Conservation (phyloP, 2,888 invertebrate species). For the Apocheima hispidaria region DNA sequence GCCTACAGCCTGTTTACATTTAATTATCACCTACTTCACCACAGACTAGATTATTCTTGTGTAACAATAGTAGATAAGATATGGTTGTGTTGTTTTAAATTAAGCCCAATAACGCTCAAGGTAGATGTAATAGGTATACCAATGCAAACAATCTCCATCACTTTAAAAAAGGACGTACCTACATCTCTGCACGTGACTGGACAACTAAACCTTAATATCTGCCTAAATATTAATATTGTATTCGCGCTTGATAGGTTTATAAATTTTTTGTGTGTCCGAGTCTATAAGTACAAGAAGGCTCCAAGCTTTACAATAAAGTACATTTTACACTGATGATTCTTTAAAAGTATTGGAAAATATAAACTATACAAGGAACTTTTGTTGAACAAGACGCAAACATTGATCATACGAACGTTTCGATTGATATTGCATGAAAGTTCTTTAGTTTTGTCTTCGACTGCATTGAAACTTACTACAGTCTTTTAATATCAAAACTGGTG, state of each 20-base stretch:
- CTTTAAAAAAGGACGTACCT: too few species aligned
- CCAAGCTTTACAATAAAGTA: neutral
- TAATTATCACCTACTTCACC: conserved; percentile 6
- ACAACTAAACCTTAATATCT: too few species aligned
- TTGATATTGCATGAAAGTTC: conserved; percentile 11
- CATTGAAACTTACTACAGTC: neutral
- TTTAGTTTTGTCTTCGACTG: conserved; percentile 9
- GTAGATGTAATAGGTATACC: neutral
- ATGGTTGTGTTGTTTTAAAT: neutral
- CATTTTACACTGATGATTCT: neutral
- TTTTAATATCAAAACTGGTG: too few species aligned
- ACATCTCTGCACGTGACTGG: too few species aligned
- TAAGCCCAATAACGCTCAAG: neutral
- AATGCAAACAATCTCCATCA: neutral
- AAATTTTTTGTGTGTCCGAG: neutral
- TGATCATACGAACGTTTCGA: conserved; percentile 8
- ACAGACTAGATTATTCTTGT: neutral
- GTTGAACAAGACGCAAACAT: conserved; percentile 2
- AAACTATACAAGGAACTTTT: conserved; percentile 8
- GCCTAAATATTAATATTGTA: neutral
- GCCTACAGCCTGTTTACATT: conserved; percentile 5
- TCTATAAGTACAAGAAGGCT: neutral
- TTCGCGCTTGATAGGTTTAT: neutral
- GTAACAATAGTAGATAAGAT: neutral
- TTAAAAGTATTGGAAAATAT: neutral